A percentile compares a stretch with the other conserved stretches of the same genome.
Evolutionary conservation across 2,113 vertebrate genomes (phyloP).

Genomic region (Jacana jacana): DNA sequence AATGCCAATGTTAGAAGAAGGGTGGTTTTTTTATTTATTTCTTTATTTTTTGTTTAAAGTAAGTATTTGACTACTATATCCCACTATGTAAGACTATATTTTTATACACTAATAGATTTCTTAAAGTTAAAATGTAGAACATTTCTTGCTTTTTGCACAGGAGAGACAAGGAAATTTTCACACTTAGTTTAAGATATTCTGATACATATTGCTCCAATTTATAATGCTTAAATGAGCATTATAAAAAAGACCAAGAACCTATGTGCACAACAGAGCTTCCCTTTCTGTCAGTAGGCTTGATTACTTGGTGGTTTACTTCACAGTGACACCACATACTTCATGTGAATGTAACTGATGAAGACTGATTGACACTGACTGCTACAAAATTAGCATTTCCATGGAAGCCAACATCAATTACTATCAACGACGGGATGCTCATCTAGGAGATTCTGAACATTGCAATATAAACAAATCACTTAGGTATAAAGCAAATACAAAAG

Average conservation of each 20-base stretch:
- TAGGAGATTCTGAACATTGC: slow-evolving; percentile 28
- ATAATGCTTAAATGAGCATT: neutral
- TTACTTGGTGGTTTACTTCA: neutral
- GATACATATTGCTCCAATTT: neutral
- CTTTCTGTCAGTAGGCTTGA: neutral
- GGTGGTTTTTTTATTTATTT: neutral
- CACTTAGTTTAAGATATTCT: neutral
- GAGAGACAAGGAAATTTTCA: neutral
- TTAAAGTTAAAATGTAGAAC: neutral
- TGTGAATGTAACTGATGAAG: neutral
- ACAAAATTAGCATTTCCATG: slow-evolving; percentile 62
- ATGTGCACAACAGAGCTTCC: neutral
- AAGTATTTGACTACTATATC: neutral
- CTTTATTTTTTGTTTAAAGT: neutral
- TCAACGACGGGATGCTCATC: neutral
- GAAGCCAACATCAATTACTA: slow-evolving; percentile 57
- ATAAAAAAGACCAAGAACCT: neutral
- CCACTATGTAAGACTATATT: neutral
- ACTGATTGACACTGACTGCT: slow-evolving; percentile 49
- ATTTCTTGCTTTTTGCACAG: neutral
- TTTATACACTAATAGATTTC: neutral
- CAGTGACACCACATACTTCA: neutral
- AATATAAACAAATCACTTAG: slow-evolving; percentile 10
- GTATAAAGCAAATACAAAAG: neutral
- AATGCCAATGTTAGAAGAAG: neutral